Percentiles rank a stretch among this genome's conserved stretches.
Evolutionary conservation across 2,888 invertebrate species (phyloP).

Genomic region (Maniola hyperantus): DNA sequence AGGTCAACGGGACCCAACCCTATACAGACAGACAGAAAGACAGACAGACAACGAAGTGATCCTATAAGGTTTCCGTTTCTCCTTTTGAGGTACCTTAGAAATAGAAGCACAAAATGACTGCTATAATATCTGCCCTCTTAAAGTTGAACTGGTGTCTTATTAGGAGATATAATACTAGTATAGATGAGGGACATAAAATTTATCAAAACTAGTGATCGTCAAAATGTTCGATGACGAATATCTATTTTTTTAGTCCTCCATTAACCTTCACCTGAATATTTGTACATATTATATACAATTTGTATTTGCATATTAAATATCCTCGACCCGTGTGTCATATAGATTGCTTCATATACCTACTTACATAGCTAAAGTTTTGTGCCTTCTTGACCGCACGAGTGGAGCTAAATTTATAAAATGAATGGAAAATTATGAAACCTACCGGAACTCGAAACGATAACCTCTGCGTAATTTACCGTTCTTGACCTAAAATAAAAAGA

Average conservation of each 20-base stretch:
- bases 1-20: no score
- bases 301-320: constrained; percentile 25
- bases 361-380: not conserved
- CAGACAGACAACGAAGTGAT: no score
- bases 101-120: constrained; percentile 14
- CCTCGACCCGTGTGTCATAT: constrained; percentile 32
- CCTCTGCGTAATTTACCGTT: constrained; percentile 1
- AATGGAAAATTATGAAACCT: constrained; percentile 1
- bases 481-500: not conserved
- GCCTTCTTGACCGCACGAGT: not conserved
- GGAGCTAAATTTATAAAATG: constrained; percentile 5
- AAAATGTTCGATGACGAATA: constrained; percentile 14
- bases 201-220: constrained; percentile 3
- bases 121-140: constrained; percentile 8
- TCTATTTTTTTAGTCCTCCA: constrained; percentile 10
- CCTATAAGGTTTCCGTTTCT: no score
- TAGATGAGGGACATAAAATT: not conserved
- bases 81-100: no score
- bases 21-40: no score
- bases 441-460: not conserved
- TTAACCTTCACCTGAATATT: constrained; percentile 36
- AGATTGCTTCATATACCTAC: constrained; percentile 17
- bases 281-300: constrained; percentile 28
- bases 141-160: constrained; percentile 36
- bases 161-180: no score